Percentiles rank a stretch among this genome's conserved stretches.
phyloP scores from a whole-genome alignment of 1,140 invertebrate genomes.

The Teleopsis dalmanni region DNA sequence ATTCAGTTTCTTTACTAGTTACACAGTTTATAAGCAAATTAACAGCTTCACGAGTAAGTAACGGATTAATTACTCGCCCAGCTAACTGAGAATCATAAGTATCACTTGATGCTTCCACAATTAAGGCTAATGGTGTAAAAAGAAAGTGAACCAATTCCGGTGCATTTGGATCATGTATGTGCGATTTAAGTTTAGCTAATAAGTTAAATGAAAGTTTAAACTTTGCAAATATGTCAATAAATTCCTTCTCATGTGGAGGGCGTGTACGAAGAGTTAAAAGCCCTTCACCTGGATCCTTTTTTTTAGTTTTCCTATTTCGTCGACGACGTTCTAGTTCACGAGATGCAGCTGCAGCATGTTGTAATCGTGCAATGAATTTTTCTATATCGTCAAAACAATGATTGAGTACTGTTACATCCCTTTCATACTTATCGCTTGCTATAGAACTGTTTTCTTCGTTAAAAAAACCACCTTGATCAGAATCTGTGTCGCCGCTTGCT shows the following conservation, averaged over 20 bases:
- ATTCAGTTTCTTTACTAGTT: constrained; percentile 94
- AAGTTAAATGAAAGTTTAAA: constrained; percentile 98
- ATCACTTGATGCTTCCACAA: constrained; percentile 90
- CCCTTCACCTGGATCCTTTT: constrained; percentile 78
- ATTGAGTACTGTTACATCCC: constrained; percentile 82
- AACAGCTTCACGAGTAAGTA: constrained; percentile 88
- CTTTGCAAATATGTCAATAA: constrained; percentile 97
- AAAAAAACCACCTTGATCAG: constrained; percentile 47
- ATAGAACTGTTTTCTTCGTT: constrained; percentile 70
- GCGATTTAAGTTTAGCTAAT: constrained; percentile 88
- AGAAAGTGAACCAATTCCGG: constrained; percentile 97
- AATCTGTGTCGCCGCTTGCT: constrained; percentile 46
- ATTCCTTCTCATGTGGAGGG: constrained; percentile 90
- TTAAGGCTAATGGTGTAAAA: constrained; percentile 93
- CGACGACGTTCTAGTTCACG: constrained; percentile 83
- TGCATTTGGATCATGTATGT: constrained; percentile 98
- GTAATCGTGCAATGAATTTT: constrained; percentile 93
- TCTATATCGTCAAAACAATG: constrained; percentile 99
- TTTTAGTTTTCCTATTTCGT: constrained; percentile 66
- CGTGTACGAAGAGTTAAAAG: constrained; percentile 90
- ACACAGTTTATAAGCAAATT: constrained; percentile 95
- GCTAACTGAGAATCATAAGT: constrained; percentile 77
- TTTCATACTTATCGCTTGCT: constrained; percentile 73
- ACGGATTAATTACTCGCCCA: constrained; percentile 78
- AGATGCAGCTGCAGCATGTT: constrained; percentile 91